Base-by-base conservation (phyloP, 2,797 vertebrate species). In the Macroramphosus scolopax region DNA sequence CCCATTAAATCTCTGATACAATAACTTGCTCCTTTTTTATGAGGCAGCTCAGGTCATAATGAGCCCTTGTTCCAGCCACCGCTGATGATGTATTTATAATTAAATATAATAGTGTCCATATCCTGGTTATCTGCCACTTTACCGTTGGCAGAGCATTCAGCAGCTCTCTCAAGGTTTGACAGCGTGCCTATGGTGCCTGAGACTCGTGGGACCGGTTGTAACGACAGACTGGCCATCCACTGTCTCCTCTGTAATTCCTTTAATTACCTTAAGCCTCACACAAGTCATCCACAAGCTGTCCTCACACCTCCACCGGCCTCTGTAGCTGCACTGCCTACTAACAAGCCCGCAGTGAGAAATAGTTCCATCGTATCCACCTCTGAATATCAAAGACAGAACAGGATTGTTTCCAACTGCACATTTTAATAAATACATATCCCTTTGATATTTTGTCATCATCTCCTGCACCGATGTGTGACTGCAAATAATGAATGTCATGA, bases 241-340 rank as follows among this genome's bases (percentile, higher is more conserved):
- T 38, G 46, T 65, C 28, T 35, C 42, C 43, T 44, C 63, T 24
- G 32, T 57, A 68, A 63, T 65, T 63, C 29, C 22, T 42, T 35
- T 65, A 64, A 74, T 72, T 50, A 64, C 50, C 56, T 1, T 24
- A 62, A 57, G 44, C 44, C 37, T 56, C 14, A 30, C 29, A 55
- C 22, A 2, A 5, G 31, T 33, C 7, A 26, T 42, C 44, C 18
- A 36, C n/a, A 28, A 49, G 54, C 20, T 16, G 1, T 26, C 34
- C 32, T 54, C 3, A 18, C 25, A 40, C 55, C 28, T 50, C 49
- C 13, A 40, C 24, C 29, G n/a, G 11, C 51, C 63, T 59, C 68
- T 45, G 62, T 35, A 47, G 61, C 57, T 35, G 17, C 9, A 10
- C 41, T 34, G 32, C 57, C 57, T 45, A 12, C 15, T 14, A 42